phyloP scores from a whole-genome alignment of 2,888 invertebrate genomes.

The Orthosia gothica region DNA sequence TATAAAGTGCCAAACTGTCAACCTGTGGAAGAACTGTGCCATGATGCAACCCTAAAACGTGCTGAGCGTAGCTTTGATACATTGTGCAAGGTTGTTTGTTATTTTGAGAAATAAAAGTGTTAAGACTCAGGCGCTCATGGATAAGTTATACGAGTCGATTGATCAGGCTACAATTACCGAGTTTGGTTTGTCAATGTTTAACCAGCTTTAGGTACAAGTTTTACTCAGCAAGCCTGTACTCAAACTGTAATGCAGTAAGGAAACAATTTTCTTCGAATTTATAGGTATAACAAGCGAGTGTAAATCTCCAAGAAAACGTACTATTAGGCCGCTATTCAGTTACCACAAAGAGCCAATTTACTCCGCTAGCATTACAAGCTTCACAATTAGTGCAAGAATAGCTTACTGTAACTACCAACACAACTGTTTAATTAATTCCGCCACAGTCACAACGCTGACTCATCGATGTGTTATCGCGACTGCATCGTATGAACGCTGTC shows the following conservation, averaged over 20 bases:
- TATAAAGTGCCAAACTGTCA: too few species aligned
- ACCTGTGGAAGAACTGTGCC: too few species aligned
- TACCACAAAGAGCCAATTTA: not conserved
- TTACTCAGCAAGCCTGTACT: not conserved
- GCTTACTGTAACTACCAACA: constrained; percentile 16
- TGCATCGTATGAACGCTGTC: constrained; percentile 10
- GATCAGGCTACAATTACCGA: too few species aligned
- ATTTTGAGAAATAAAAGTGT: too few species aligned
- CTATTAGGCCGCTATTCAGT: not conserved
- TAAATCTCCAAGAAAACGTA: not conserved
- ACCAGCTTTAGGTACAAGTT: too few species aligned
- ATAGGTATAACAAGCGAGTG: not conserved
- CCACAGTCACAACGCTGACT: constrained; percentile 26
- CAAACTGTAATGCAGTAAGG: not conserved
- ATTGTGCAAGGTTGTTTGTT: too few species aligned
- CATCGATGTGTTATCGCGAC: not conserved
- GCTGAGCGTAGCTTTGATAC: too few species aligned
- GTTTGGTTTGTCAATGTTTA: too few species aligned
- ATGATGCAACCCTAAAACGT: too few species aligned
- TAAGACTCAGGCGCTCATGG: too few species aligned
- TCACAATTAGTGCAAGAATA: constrained; percentile 5
- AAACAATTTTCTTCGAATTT: not conserved
- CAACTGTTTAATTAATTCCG: constrained; percentile 36
- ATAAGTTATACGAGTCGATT: too few species aligned
- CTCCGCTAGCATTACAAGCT: constrained; percentile 1